These are phyloP conservation scores for Pyrocoelia pectoralis DNA, from an alignment of 2,888 invertebrate species.

Conservation along the genomic window DNA sequence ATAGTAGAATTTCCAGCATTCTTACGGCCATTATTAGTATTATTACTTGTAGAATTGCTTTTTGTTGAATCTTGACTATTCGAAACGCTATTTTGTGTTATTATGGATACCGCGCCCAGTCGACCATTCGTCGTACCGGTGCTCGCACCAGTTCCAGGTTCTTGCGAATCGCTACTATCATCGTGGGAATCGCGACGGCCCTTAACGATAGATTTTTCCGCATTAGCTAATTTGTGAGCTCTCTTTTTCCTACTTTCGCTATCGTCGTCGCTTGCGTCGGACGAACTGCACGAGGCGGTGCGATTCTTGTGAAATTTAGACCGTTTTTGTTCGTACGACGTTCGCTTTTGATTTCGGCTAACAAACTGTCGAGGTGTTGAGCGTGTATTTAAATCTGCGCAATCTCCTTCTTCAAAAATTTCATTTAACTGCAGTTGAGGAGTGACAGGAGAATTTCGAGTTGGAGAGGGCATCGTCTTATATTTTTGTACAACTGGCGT, in stretches of 20 bases:
- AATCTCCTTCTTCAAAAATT: constrained; percentile 72
- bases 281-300: constrained; percentile 92
- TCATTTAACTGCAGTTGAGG: constrained; percentile 66
- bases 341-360: constrained; percentile 51
- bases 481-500: constrained; percentile 60
- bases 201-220: constrained; percentile 55
- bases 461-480: constrained; percentile 68
- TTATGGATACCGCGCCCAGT: constrained; percentile 56
- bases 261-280: constrained; percentile 91
- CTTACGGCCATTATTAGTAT: constrained; percentile 51
- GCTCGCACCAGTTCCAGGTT: constrained; percentile 62
- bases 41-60: constrained; percentile 46
- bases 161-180: constrained; percentile 86
- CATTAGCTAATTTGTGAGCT: constrained; percentile 73
- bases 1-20: constrained; percentile 51
- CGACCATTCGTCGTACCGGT: constrained; percentile 44
- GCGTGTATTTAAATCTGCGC: constrained; percentile 43
- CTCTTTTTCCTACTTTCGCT: constrained; percentile 84
- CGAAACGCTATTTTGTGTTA: constrained; percentile 31
- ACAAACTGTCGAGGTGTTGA: constrained; percentile 51
- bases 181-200: constrained; percentile 81
- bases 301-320: constrained; percentile 76
- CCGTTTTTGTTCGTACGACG: constrained; percentile 66
- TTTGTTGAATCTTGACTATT: constrained; percentile 39
- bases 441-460: constrained; percentile 56